Evolutionary conservation across 2,888 invertebrate species (phyloP).

Genomic region (Pantelozetes paolii): DNA sequence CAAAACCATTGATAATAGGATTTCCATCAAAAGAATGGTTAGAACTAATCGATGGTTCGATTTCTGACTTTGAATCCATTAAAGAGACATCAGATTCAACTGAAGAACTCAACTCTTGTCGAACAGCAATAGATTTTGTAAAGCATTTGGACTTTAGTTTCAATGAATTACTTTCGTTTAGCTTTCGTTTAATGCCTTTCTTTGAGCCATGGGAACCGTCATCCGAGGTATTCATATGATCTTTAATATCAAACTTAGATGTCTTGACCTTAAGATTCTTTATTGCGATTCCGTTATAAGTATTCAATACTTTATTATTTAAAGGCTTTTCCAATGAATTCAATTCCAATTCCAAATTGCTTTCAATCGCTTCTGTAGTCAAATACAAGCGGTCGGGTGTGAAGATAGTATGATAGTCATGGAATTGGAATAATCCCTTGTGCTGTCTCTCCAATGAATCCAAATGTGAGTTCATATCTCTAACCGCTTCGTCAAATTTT

Average conservation of each 20-base stretch:
- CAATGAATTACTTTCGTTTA: background rate
- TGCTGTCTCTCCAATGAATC: background rate
- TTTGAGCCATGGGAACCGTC: too few species aligned
- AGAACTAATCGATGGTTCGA: background rate
- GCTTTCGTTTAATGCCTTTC: background rate
- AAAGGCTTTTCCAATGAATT: too few species aligned
- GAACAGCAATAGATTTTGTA: background rate
- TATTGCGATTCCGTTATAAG: background rate
- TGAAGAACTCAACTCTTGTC: background rate
- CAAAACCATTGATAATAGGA: background rate
- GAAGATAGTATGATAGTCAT: background rate
- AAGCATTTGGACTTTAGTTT: background rate
- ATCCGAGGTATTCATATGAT: background rate
- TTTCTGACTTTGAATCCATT: background rate
- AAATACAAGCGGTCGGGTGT: background rate
- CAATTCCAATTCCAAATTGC: too few species aligned
- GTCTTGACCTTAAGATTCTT: background rate
- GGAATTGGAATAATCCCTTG: background rate
- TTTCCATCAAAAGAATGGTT: background rate
- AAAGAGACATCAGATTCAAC: background rate
- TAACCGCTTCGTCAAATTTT: background rate
- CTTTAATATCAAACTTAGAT: background rate
- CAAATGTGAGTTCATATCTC: slow-evolving; percentile 11
- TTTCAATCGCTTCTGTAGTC: background rate
- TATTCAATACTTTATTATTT: background rate